Percentiles rank a stretch among this genome's conserved stretches.
These are phyloP conservation scores for Gorsachius magnificus DNA, from an alignment of 2,797 vertebrate genomes.

Conservation along the genomic window DNA sequence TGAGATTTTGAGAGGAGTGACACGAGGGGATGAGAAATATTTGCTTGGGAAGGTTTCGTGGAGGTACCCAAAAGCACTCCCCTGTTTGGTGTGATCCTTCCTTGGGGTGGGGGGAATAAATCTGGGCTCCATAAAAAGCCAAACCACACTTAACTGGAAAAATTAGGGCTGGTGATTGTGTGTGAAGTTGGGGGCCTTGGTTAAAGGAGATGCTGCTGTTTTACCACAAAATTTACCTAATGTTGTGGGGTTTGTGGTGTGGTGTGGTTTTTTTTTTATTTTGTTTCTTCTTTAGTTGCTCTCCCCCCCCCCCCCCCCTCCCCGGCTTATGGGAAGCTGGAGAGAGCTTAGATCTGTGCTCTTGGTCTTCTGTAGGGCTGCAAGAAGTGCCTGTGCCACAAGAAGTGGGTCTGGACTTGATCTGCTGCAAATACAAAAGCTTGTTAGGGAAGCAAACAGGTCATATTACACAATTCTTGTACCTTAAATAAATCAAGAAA, in stretches of 20 bases:
- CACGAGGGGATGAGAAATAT: neutral
- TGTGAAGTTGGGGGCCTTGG: fast-evolving
- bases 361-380: neutral
- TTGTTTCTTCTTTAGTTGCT: neutral
- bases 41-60: neutral
- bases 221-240: fast-evolving
- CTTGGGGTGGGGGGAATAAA: neutral
- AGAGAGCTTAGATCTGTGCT: neutral
- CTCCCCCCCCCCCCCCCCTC: fast-evolving
- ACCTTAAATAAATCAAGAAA: constrained; percentile 67
- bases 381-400: neutral
- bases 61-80: fast-evolving
- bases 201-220: neutral
- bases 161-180: fast-evolving
- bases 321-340: neutral
- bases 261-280: neutral
- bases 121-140: neutral
- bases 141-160: fast-evolving
- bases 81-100: neutral
- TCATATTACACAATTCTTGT: constrained; percentile 52
- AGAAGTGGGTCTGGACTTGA: constrained; percentile 49
- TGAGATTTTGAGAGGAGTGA: neutral
- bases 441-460: constrained; percentile 56
- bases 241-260: too few species aligned
- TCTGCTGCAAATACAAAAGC: constrained; percentile 24